Percentiles rank a stretch among this genome's conserved stretches.
These are phyloP conservation scores for Pristionchus arcanus DNA, from an alignment of 2,888 invertebrate genomes.

Conservation along the genomic window DNA sequence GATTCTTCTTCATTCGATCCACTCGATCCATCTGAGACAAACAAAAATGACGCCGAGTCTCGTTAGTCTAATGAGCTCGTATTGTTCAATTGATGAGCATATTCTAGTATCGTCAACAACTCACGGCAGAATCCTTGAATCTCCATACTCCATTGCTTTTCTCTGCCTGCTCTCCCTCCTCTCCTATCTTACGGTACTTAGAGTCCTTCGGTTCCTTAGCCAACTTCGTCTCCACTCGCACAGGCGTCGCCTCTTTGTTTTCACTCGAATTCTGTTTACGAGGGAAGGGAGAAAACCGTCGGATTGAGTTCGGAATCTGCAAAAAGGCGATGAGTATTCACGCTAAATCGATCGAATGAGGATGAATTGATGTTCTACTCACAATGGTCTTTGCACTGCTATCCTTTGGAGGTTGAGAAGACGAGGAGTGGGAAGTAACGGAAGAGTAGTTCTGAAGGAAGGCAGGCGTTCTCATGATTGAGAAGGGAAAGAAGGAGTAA, in stretches of 20 bases:
- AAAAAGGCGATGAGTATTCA: not conserved
- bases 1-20: constrained; percentile 52
- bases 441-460: constrained; percentile 53
- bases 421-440: constrained; percentile 13
- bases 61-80: not conserved
- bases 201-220: constrained; percentile 37
- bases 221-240: not conserved
- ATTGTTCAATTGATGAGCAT: not conserved
- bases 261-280: constrained; percentile 44
- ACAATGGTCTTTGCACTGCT: constrained; percentile 4
- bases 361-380: not conserved
- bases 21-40: constrained; percentile 41
- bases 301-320: constrained; percentile 49
- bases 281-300: constrained; percentile 51
- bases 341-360: not conserved
- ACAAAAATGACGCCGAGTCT: not conserved
- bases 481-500: not conserved
- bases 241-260: constrained; percentile 36
- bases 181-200: constrained; percentile 49
- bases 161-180: constrained; percentile 1
- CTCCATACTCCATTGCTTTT: constrained; percentile 49
- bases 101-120: not conserved
- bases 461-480: constrained; percentile 1
- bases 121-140: constrained; percentile 47
- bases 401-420: constrained; percentile 6